Percentiles rank a stretch among this genome's conserved stretches.
phyloP scores from a whole-genome alignment of 2,113 vertebrate genomes.

The Cariama cristata region DNA sequence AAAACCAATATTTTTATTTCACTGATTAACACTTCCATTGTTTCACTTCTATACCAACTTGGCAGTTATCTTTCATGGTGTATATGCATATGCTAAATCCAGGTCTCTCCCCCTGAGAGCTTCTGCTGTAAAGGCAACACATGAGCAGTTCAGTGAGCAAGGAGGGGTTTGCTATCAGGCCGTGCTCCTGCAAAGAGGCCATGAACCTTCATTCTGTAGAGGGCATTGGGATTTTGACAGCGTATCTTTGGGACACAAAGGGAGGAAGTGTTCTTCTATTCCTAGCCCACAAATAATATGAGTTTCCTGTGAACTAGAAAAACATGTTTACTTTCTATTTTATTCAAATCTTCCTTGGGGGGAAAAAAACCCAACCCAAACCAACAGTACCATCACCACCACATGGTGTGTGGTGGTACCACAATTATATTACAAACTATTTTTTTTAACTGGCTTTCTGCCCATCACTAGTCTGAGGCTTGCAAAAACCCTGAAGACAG shows the following conservation, averaged over 20 bases:
- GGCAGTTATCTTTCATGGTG: not conserved
- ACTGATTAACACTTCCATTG: constrained; percentile 27
- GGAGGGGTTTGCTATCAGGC: not conserved
- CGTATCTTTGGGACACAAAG: constrained; percentile 40
- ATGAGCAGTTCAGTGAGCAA: not conserved
- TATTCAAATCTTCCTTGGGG: not conserved
- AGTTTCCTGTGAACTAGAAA: constrained; percentile 37
- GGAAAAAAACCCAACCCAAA: not conserved
- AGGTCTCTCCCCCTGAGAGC: not conserved
- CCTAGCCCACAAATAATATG: constrained; percentile 28
- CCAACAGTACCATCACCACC: not conserved
- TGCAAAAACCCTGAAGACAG: not conserved
- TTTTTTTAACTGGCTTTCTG: not conserved
- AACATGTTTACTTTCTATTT: constrained; percentile 49
- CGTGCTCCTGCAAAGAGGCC: not conserved
- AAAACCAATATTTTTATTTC: constrained; percentile 33
- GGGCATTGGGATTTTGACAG: not conserved
- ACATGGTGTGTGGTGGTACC: not conserved
- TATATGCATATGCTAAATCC: not conserved
- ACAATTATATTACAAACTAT: not conserved
- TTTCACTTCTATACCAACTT: not conserved
- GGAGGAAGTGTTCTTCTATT: constrained; percentile 39
- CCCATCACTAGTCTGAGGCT: not conserved
- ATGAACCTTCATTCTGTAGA: not conserved
- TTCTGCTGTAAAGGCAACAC: not conserved